Base-by-base conservation (phyloP, 2,113 vertebrate species). In the Forbesichthys agassizii region DNA sequence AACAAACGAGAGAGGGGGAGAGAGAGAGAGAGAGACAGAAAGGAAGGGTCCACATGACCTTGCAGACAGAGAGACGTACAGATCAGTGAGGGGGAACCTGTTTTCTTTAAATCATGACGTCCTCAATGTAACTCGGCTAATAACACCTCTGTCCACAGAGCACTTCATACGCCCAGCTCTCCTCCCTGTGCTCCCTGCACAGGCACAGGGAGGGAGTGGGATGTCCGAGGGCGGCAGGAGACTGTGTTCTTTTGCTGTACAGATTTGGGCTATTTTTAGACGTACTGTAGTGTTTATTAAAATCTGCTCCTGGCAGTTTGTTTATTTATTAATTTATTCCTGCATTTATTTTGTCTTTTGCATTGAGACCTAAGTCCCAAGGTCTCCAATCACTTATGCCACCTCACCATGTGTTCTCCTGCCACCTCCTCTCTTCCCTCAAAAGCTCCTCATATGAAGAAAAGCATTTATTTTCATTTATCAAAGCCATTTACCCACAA, bases 381-480 rank as follows among this genome's bases (percentile, higher is more conserved):
- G 73, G 75, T 61, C 69, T 84, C 64, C 57, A 84, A 83, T 83
- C 81, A 84, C 65, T 84, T 68, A 66, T 74, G 54, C 75, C 77
- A 33, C 27, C 27, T 27, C 27, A 27, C 27, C 12, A 46, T 47
- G 33, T 42, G 47, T 14, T 33, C 66, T 69, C 60, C 52, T 63
- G 60, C 68, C 68, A 48, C 13, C 62, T 53, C 48, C 33, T n/a
- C 47, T 11, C 76, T 74, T 68, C 60, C 64, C 13, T 51, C 51
- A 69, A 71, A 69, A 74, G 69, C 82, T 87, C 60, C 79, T 83
- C 65, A 54, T 76, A 81, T 81, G 76, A 91, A 89, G 83, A 90
- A 88, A 90, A 91, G 77, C 89, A 86, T 91, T 92, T 91, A 89
- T 92, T 92, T 92, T 89, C 90, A 91, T 91, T 92, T 90, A 91